Base-by-base conservation (phyloP, 1,140 invertebrate species). In the Trachymyrmex cornetzi region DNA sequence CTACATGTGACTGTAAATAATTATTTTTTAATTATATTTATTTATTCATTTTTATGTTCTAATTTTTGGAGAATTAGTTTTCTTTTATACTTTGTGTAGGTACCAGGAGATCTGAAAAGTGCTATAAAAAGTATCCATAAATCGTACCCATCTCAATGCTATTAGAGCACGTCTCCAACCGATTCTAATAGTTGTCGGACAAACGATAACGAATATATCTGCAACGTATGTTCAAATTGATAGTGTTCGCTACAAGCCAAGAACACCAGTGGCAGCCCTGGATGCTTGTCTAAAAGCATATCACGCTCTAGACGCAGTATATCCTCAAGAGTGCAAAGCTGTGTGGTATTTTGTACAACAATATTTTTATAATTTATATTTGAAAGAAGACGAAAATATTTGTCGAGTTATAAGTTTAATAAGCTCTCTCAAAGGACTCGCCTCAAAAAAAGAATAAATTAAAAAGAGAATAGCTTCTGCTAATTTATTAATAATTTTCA, bases 331-430 rank as follows among this genome's bases (percentile, higher is more conserved):
- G 16, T 66, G 63, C 30, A 66, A 38, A 19, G 63, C 6, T 66
- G 30, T 66, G 6, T 66, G 30, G 63, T 66, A 66, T 38, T 66
- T 66, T 66, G 19, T 66, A 7, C 63, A 38, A 9, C 27, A 38
- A 9, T 66, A 66, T 9, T 30, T 66, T 66, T 66, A 66, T 66
- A 19, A 66, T 34, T 34, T 66, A 66, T 66, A 66, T 66, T 66
- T 66, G 14, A 38, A 66, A 66, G 63, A 66, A n/a, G 63, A 66
- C 3, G 63, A 66, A 6, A 66, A 66, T 19, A 66, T 66, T 16
- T 66, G 30, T 66, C 63, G 63, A 66, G 63, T 66, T 38, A 30
- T 30, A 66, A 66, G 63, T 66, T 66, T n/a, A n/a, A n/a, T n/a
- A n/a, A n/a, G n/a, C n/a, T n/a, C 63, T 66, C 27, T 66, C 6